Base-by-base conservation (phyloP, 53 echinoderm and acorn worm species). In the Echinometra lucunter region DNA sequence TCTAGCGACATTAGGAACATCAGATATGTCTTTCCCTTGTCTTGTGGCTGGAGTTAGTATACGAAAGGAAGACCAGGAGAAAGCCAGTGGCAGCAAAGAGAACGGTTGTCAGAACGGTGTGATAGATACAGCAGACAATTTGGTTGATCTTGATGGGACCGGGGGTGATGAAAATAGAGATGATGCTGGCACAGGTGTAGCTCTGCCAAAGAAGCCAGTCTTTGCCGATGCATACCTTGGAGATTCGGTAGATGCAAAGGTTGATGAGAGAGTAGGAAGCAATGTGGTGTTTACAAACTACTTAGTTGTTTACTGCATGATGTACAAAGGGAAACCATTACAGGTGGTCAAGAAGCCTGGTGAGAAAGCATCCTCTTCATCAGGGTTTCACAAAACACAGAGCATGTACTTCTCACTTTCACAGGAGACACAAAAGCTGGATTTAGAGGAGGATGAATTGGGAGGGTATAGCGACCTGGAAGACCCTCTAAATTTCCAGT, bases 201-300 rank as follows among this genome's bases (percentile, higher is more conserved):
- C 96, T 57, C 57, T 95, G 28, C 89, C 96, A 17, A 90, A 92
- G 74, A 94, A 91, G 94, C 80, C 90, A n/a, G 91, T 95, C 21
- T 98, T 94, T 91, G 97, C 95, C 0, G 97, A 98, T 88, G 95
- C 96, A 44, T 95, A 96, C 66, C 94, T 98, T 88, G 98, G 98
- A 69, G 98, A 98, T 91, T 95, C 93, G 19, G 98, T 98, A 23
- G 98, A 98, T 93, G 94, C 23, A 56, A 32, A 87, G 63, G 4
- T 55, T 4, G 95, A 69, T 67, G 55, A 35, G 66, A 92, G 25
- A 49, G 60, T 21, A 18, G 92, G 80, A 88, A 97, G 60, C 45
- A 94, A 85, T 44, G 63, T 44, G 27, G 94, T 27, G 9, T 91
- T 95, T 66, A 92, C 93, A 21, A 96, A 95, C 88, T 96, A 95